These are phyloP conservation scores for Coreius guichenoti DNA, from an alignment of 2,797 vertebrate genomes.

Conservation along the genomic window DNA sequence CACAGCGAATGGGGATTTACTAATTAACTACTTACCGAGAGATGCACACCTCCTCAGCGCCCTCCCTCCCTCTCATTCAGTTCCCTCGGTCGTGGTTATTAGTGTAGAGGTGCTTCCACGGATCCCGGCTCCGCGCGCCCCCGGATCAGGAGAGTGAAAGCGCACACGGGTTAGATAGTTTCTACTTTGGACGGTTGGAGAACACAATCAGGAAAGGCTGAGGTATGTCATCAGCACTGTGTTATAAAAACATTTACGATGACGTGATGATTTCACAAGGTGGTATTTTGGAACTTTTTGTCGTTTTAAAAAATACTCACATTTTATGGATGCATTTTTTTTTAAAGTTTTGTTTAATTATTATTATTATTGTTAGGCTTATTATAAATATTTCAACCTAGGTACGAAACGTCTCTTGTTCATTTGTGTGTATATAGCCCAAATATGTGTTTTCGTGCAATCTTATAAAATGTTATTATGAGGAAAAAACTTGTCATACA, in stretches of 20 bases:
- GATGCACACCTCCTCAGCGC: constrained; percentile 56
- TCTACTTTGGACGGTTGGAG: constrained; percentile 55
- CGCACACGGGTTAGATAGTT: constrained; percentile 53
- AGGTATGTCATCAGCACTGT: constrained; percentile 70
- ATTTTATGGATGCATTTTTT: background rate
- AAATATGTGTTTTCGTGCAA: background rate
- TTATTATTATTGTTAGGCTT: background rate
- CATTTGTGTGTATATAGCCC: background rate
- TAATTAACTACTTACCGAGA: constrained; percentile 84
- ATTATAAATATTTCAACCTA: background rate
- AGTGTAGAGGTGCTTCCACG: constrained; percentile 74
- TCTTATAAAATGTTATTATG: background rate
- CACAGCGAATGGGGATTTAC: constrained; percentile 86
- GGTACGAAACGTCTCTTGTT: background rate
- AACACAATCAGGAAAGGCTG: constrained; percentile 52
- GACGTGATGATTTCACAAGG: constrained; percentile 4
- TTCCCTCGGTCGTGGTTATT: constrained; percentile 75
- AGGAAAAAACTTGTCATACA: background rate
- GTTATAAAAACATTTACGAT: background rate
- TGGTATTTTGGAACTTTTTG: constrained; percentile 40
- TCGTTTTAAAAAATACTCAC: background rate
- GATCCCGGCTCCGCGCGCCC: constrained; percentile 73
- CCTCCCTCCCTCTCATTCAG: constrained; percentile 68
- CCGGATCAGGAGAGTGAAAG: constrained; percentile 69
- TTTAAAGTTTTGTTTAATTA: too few species aligned